Conservation (phyloP, 1,140 invertebrate genomes). For the Helicoverpa zea region DNA sequence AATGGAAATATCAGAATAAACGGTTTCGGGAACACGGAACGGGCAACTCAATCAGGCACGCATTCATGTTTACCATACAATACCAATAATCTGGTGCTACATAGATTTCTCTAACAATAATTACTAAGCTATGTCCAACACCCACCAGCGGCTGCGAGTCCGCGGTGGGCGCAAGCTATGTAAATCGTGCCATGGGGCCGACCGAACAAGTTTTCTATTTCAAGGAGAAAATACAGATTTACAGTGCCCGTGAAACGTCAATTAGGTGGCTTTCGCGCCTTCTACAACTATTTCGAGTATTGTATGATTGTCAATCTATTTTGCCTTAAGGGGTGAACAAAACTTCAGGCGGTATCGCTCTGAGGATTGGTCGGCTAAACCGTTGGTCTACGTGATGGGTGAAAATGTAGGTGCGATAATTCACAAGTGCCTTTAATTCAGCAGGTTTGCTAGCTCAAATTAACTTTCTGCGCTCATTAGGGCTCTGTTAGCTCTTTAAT, state of each 20-base stretch:
- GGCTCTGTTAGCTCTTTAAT: slow-evolving; percentile 3
- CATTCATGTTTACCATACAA: slow-evolving; percentile 37
- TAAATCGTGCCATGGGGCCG: slow-evolving; percentile 50
- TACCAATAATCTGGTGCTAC: slow-evolving; percentile 41
- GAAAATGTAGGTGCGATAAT: slow-evolving; percentile 44
- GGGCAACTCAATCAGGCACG: slow-evolving; percentile 29
- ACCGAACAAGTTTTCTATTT: slow-evolving; percentile 52
- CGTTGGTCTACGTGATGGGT: slow-evolving; percentile 27
- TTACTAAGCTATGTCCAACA: slow-evolving; percentile 43
- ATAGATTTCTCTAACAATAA: slow-evolving; percentile 51
- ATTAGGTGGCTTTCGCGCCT: slow-evolving; percentile 51
- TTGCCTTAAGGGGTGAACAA: slow-evolving; percentile 42
- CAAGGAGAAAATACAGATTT: slow-evolving; percentile 51
- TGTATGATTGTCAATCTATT: slow-evolving; percentile 49
- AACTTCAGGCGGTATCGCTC: slow-evolving; percentile 36
- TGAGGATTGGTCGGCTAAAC: slow-evolving; percentile 12
- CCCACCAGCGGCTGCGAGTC: slow-evolving; percentile 9
- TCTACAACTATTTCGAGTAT: slow-evolving; percentile 52
- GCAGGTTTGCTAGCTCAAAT: slow-evolving; percentile 10
- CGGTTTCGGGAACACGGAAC: background rate
- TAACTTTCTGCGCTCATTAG: slow-evolving; percentile 28
- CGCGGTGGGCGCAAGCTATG: slow-evolving; percentile 48
- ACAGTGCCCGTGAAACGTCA: slow-evolving; percentile 52
- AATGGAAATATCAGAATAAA: background rate
- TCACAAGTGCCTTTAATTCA: slow-evolving; percentile 15